Evolutionary conservation across 2,888 invertebrate genomes (phyloP), one percentile per base, ranked within the genome.

Genomic region (Brachyopa scutellaris): DNA sequence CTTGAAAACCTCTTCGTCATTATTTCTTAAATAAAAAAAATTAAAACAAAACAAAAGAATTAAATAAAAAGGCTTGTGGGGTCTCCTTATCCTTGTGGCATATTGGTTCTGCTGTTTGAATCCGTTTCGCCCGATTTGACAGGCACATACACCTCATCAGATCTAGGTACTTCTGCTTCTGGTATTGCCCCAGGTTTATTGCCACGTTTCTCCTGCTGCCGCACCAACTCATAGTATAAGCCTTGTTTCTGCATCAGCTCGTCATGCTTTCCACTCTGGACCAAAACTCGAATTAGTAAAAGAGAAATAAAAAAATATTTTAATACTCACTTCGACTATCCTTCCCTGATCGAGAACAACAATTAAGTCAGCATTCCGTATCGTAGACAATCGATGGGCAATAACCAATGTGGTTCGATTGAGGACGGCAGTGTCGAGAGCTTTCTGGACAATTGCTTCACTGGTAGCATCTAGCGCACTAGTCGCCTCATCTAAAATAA

Each of bases 401-500:
- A 99, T 98, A 0, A 99, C 95, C n/a, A 99, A 90, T 0, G 97
- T 97, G 0, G 99, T 99, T 72, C 97, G 92, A 1, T 97, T 96
- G 86, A 93, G 93, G 4, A 95, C 93, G 0, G 95, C 97, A 7
- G 93, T 93, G 87, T 98, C 98, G 51, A 99, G 88, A 0, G 99
- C 97, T 40, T 93, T 94, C 87, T 98, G 97, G 0, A 98, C 98
- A 23, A 96, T 92, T 86, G 96, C 94, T 90, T 99, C 99, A 57
- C 97, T 97, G 85, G 97, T 96, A 0, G 97, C 94, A 92, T 98
- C 98, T 84, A 98, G 90, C 0, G 98, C 98, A 92, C 97, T 97
- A 0, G 99, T 99, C 9, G 99, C 98, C 91, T 99, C 99, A 89
- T 99, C 99, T 72, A 99, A 90, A 87, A 97, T 94, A 53, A 99